Evolutionary conservation across 1,140 invertebrate genomes (phyloP).

Genomic region (Brachionus paranguensis): DNA sequence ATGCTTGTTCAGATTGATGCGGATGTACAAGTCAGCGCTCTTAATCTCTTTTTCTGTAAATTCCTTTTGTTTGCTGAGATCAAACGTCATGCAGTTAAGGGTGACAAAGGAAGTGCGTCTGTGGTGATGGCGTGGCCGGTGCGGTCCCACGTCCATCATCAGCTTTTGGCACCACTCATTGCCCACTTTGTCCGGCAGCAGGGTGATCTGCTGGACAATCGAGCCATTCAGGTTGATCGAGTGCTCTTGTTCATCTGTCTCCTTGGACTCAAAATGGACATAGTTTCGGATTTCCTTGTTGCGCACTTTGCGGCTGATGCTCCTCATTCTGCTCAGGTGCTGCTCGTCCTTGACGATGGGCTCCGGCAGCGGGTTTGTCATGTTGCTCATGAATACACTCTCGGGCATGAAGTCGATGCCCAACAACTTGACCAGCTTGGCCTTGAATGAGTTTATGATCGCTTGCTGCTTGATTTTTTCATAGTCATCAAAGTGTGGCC

Average conservation of each 20-base stretch:
- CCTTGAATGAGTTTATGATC: neutral
- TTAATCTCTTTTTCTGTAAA: neutral
- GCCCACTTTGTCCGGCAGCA: neutral
- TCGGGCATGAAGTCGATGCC: neutral
- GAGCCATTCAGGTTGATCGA: neutral
- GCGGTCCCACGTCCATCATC: neutral
- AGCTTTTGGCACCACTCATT: neutral
- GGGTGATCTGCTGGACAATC: neutral
- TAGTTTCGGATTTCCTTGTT: neutral
- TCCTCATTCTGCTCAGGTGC: neutral
- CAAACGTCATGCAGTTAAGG: neutral
- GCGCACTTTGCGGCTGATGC: neutral
- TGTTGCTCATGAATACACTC: neutral
- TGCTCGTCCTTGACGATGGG: neutral
- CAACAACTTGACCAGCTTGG: neutral
- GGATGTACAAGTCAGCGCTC: neutral
- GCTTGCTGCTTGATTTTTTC: conserved; percentile 18
- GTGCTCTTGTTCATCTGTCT: neutral
- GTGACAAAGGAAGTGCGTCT: neutral
- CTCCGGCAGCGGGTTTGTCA: neutral
- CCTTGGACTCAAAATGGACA: neutral
- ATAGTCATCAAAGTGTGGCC: neutral
- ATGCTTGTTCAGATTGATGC: neutral
- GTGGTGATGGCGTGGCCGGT: neutral
- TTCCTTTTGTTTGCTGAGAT: neutral